Evolutionary conservation across 1,140 invertebrate genomes (phyloP).

Genomic region (Trigoniulus corallinus): DNA sequence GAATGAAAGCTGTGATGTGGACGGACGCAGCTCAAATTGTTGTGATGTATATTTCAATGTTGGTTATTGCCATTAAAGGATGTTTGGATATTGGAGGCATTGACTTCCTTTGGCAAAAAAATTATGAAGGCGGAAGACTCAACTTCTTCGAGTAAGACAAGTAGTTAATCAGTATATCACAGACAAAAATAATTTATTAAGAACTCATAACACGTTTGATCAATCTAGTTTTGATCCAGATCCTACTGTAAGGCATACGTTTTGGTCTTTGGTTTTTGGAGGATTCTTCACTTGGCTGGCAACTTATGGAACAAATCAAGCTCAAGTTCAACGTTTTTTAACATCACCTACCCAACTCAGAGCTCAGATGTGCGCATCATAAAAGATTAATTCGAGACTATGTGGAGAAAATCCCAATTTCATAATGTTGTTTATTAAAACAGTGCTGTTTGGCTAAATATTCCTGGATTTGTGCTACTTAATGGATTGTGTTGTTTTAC

Average conservation of each 20-base stretch:
- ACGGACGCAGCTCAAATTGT: slow-evolving; percentile 21
- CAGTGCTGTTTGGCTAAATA: slow-evolving; percentile 23
- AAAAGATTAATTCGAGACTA: too few relatives aligned
- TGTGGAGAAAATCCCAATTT: too few relatives aligned
- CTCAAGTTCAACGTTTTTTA: slow-evolving; percentile 13
- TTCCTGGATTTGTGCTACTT: slow-evolving; percentile 21
- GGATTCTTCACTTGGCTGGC: slow-evolving; percentile 6
- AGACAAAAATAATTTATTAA: background rate
- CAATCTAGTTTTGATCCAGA: slow-evolving; percentile 8
- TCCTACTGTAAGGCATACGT: slow-evolving; percentile 9
- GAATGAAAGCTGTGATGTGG: slow-evolving; percentile 32
- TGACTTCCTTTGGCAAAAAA: slow-evolving; percentile 9
- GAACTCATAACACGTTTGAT: background rate
- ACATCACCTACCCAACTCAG: slow-evolving; percentile 5
- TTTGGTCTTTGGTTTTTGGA: slow-evolving; percentile 12
- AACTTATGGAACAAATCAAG: slow-evolving; percentile 11
- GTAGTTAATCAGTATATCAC: too few relatives aligned
- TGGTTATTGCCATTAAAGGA: slow-evolving; percentile 11
- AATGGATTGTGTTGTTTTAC: slow-evolving; percentile 22
- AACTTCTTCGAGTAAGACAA: slow-evolving; percentile 10
- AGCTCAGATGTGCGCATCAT: slow-evolving; percentile 12
- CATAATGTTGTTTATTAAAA: slow-evolving; percentile 7
- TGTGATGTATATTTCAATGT: slow-evolving; percentile 10
- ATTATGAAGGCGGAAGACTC: slow-evolving; percentile 6
- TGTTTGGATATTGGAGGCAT: slow-evolving; percentile 9